phyloP scores from a whole-genome alignment of 2,888 invertebrate species.

The Orchesellides sinensis region DNA sequence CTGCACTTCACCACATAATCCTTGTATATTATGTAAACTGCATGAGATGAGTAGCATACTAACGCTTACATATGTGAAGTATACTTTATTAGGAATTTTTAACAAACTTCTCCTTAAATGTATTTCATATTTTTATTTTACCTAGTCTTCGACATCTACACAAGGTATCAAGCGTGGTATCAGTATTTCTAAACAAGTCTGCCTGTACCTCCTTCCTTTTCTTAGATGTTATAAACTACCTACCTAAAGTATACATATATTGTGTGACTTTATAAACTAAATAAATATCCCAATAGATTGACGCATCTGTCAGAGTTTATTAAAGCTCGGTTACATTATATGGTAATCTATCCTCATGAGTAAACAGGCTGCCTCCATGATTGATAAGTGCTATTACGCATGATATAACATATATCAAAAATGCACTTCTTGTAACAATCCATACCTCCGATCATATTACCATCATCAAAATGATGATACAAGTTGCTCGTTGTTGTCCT shows the following conservation, averaged over 20 bases:
- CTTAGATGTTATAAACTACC: neutral
- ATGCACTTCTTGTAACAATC: conserved; percentile 27
- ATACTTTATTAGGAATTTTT: neutral
- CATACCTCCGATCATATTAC: conserved; percentile 33
- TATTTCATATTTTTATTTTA: neutral
- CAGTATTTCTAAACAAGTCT: neutral
- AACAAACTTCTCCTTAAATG: neutral
- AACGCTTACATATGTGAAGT: neutral
- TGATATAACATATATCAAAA: conserved; percentile 20
- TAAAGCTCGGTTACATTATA: conserved; percentile 31
- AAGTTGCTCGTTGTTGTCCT: neutral
- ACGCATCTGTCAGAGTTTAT: conserved; percentile 58
- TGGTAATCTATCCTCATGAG: conserved; percentile 18
- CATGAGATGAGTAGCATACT: too few relatives aligned
- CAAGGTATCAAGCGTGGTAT: neutral
- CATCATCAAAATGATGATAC: conserved; percentile 4
- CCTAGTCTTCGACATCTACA: neutral
- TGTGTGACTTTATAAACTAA: neutral
- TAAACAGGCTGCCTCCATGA: neutral
- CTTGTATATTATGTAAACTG: too few relatives aligned
- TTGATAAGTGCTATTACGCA: neutral
- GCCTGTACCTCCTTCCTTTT: conserved; percentile 13
- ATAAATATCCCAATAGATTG: conserved; percentile 42
- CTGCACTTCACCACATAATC: neutral
- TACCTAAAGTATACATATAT: too few relatives aligned